Evolutionary conservation across 2,888 invertebrate species (phyloP), one percentile per base, ranked within the genome.

Genomic region (Leptogaster cylindrica): DNA sequence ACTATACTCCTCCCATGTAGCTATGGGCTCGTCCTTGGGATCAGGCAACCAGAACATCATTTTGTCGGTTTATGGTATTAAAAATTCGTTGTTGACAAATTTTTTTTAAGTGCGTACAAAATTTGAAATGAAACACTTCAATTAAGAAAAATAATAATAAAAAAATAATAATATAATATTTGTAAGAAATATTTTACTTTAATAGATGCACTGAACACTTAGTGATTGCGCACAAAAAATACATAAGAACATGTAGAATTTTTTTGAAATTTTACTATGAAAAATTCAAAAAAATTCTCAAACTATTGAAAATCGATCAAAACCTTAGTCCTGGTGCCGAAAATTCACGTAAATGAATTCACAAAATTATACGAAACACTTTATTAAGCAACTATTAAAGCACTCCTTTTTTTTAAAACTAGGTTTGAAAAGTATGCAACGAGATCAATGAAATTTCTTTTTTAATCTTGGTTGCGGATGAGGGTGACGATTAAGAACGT

Each of bases 1-100:
- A 71, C 80, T 77, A 71, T 76, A 77, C 70, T 82, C 82, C 68
- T 79, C 79, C 85, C 85, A 86, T 74, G 82, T 84, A 66, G 83
- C 84, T 77, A 82, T 81, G 71, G 80, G 79, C 69, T 77, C 75
- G 69, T 77, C 75, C 76, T 76, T 66, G 73, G 76, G 76, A 70
- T 77, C 77, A 67, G 74, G 67, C 71, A 76, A 72, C 80, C 81
- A 80, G 77, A 79, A 78, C 75, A 78, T 76, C 78, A 80, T 79
- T 76, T 75, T 66, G 44, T 65, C 14, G 27, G 20, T 16, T 61
- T 48, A 31, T 52, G 2, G 41, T 52, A 23, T 23, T n/a, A 27
- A 41, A 48, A 50, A 27, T 27, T 23, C 28, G n/a, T 63, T 67
- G 41, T 28, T 31, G 41, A 44, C 51, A n/a, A 58, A 39, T n/a